Base-by-base conservation (phyloP, 2,113 vertebrate genomes). In the Uria lomvia region DNA sequence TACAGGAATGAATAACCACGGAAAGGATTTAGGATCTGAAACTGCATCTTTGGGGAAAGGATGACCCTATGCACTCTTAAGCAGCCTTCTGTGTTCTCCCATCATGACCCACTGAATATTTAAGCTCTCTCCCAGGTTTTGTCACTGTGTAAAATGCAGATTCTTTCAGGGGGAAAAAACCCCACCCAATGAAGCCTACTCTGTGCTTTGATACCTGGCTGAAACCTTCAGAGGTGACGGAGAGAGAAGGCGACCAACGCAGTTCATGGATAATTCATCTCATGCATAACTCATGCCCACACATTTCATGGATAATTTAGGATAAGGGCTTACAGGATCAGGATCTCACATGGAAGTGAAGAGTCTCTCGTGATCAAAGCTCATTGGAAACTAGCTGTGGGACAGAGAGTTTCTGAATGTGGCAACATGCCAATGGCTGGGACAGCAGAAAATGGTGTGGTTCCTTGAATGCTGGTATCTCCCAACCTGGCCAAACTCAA, bases 231-330 rank as follows among this genome's bases (percentile, higher is more conserved):
- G 87, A 88, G 90, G 4, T 96, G 95, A 92, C 84, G 90, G 92
- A 88, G 89, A 70, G 83, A 75, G 81, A 85, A 82, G 87, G 53
- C 70, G 4, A 95, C 94, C 96, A 82, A 79, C 53, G 66, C 9
- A 4, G 38, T 38, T 95, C 88, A 96, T 96, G 92, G 96, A 93
- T 97, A 97, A 96, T 97, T 96, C 94, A 97, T 95, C 87, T 96
- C 92, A 97, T 97, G 88, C 93, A 97, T 97, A 86, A 96, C 93
- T 96, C 94, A 96, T 93, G 75, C 30, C 70, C 88, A 80, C 71
- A 83, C 40, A n/a, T 94, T 95, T 97, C 96, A 94, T 97, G 96
- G 96, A 96, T 97, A 96, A 96, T 96, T 97, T 96, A 97, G 92
- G 76, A 40, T 88, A 16, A 96, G 85, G 96, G 63, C 71, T 94